Evolutionary conservation across 2,888 invertebrate genomes (phyloP).

Genomic region (Hemicrepidius hirtus): DNA sequence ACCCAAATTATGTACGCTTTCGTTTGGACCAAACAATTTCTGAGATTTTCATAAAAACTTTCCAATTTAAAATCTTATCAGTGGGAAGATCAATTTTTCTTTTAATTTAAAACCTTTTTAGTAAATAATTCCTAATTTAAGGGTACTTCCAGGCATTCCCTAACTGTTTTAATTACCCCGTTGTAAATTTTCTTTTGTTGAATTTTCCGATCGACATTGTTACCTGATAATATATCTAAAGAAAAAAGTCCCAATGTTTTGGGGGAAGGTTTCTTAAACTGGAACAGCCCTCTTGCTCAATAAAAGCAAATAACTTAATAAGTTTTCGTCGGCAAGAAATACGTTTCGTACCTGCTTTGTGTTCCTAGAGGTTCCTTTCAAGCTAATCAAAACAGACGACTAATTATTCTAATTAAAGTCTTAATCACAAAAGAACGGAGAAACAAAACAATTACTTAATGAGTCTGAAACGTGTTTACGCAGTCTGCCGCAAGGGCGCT

Average conservation of each 20-base stretch:
- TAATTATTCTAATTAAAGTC: constrained; percentile 61
- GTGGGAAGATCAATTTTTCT: too few relatives aligned
- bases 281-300: constrained; percentile 37
- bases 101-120: too few relatives aligned
- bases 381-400: constrained; percentile 60
- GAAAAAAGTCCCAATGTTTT: background rate
- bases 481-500: constrained; percentile 49
- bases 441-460: constrained; percentile 60
- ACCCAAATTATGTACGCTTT: too few relatives aligned
- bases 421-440: constrained; percentile 57
- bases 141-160: too few relatives aligned
- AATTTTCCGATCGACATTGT: background rate
- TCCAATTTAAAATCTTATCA: too few relatives aligned
- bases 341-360: constrained; percentile 51
- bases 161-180: too few relatives aligned
- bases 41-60: too few relatives aligned
- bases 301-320: constrained; percentile 50
- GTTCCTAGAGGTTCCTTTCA: constrained; percentile 51
- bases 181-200: too few relatives aligned
- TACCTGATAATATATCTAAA: background rate
- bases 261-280: constrained; percentile 13
- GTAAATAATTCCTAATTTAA: too few relatives aligned
- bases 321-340: constrained; percentile 49
- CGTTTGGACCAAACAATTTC: too few relatives aligned
- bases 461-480: constrained; percentile 54